A percentile compares a stretch with the other conserved stretches of the same genome.
These are phyloP conservation scores for Calliphora vicina DNA, from an alignment of 1,140 invertebrate species.

Conservation along the genomic window DNA sequence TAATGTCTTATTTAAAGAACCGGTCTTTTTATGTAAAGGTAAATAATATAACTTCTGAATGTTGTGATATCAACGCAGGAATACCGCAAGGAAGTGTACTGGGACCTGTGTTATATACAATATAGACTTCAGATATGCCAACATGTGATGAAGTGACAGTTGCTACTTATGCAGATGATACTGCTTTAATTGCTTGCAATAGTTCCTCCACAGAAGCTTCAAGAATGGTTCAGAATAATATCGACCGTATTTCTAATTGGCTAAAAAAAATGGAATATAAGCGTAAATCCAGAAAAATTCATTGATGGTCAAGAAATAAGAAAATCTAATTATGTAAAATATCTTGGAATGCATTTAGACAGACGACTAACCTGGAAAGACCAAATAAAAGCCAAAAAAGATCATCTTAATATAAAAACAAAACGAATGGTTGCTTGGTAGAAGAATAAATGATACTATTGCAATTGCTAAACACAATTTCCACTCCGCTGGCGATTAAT, in stretches of 20 bases:
- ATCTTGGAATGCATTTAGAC: not conserved
- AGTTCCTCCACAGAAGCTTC: not conserved
- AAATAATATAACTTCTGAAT: not conserved
- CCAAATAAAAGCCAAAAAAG: slow-evolving; percentile 36
- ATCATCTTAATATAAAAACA: slow-evolving; percentile 40
- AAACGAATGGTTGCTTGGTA: slow-evolving; percentile 38
- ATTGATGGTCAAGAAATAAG: slow-evolving; percentile 37
- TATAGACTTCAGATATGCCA: not conserved
- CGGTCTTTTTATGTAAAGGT: slow-evolving; percentile 8
- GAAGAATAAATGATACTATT: slow-evolving; percentile 41
- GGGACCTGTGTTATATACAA: slow-evolving; percentile 31
- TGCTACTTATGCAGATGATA: slow-evolving; percentile 40
- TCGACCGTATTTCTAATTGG: not conserved
- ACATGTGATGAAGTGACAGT: not conserved
- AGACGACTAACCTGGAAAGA: slow-evolving; percentile 37
- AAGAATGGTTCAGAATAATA: not conserved
- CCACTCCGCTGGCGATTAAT: no score
- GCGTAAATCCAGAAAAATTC: slow-evolving; percentile 32
- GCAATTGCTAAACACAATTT: no score
- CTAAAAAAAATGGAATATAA: slow-evolving; percentile 40
- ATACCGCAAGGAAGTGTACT: slow-evolving; percentile 42
- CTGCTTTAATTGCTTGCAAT: not conserved
- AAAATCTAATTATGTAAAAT: slow-evolving; percentile 35
- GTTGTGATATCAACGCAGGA: slow-evolving; percentile 14
- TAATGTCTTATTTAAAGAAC: slow-evolving; percentile 20